Evolutionary conservation across 2,113 vertebrate genomes (phyloP).

Genomic region (Mionectes macconnelli): DNA sequence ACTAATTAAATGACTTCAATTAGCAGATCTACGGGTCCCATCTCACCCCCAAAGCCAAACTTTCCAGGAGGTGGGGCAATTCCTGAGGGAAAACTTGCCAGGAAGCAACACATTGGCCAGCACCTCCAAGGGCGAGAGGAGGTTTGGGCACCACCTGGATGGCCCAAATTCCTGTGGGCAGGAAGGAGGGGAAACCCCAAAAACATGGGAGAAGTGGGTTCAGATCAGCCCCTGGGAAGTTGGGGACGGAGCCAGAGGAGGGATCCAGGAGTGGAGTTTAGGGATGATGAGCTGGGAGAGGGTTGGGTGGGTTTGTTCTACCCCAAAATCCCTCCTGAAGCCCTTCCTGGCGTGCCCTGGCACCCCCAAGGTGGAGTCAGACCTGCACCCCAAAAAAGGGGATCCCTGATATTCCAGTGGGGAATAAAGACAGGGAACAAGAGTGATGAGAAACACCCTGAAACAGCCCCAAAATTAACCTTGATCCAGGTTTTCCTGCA

Average conservation of each 20-base stretch:
- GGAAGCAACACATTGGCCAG: background rate
- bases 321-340: background rate
- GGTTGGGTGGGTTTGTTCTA: background rate
- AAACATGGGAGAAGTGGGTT: background rate
- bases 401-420: too few relatives aligned
- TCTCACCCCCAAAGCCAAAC: fast-evolving
- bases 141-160: background rate
- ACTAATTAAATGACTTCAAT: background rate
- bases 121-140: fast-evolving
- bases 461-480: too few relatives aligned
- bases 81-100: fast-evolving
- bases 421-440: too few relatives aligned
- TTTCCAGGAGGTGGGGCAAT: background rate
- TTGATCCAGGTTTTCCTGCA: too few relatives aligned
- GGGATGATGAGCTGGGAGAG: background rate
- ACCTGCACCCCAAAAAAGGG: background rate
- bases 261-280: fast-evolving
- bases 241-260: fast-evolving
- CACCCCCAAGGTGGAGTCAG: fast-evolving
- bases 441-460: too few relatives aligned
- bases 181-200: background rate
- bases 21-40: background rate
- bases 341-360: background rate
- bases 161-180: fast-evolving
- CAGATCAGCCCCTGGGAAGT: background rate